Base-by-base conservation (phyloP, 2,113 vertebrate species). In the Poeciliopsis occidentalis region DNA sequence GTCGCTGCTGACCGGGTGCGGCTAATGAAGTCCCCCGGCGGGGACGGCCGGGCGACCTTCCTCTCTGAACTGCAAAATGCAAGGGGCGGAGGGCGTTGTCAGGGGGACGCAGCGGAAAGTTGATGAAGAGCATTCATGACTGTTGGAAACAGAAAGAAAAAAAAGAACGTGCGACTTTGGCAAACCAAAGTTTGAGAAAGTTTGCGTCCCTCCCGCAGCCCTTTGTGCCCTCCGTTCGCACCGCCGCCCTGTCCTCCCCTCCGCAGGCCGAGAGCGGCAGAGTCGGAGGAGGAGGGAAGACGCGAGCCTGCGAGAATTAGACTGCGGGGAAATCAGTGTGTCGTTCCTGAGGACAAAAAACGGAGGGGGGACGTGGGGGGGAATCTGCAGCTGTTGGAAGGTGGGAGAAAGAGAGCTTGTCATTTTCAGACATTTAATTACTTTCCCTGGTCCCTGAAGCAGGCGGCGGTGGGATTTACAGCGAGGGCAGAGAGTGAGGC, bases 341-440 rank as follows among this genome's bases (percentile, higher is more conserved):
- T 44, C 6, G 22, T 87, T 85, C 76, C 80, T 54, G 41, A 41
- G 69, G 31, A 70, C 69, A 34, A 34, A 34, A 8, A 31, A 31
- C 5, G 32, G 7, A 8, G 32, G 7, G 34, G 34, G 30, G 27
- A 27, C 27, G 27, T 27, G 27, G 26, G 13, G 30, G 3, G 4
- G 30, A 31, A 12, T 31, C 64, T 72, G 67, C 34, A 67, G 75
- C 70, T 73, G 67, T 39, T 74, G 67, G 64, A 66, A 70, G 78
- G 78, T 64, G 39, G 72, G 22, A 85, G 69, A 81, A 78, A 75
- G 69, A 76, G 32, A 64, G 60, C 68, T 69, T 89, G 86, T 92
- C 87, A 89, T 91, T 87, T 90, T 76, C 69, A 76, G 80, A 88
- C 65, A 47, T 91, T 91, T 85, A 85, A 90, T 91, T 90, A 83